These are phyloP conservation scores for Dryoscopus gambensis DNA, from an alignment of 2,113 vertebrate species.

Conservation along the genomic window DNA sequence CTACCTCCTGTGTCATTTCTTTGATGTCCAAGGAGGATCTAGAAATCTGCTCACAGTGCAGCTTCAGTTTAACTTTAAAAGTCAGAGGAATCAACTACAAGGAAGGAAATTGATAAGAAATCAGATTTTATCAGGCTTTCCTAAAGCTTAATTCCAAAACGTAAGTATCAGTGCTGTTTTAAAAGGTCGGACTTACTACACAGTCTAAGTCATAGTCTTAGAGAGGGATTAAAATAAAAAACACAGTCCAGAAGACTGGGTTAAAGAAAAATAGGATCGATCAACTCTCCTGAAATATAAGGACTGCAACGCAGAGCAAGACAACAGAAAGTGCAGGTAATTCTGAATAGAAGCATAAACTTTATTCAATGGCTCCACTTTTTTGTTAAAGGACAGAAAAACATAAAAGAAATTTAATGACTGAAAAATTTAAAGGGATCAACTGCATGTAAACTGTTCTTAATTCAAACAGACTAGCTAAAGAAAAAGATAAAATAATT, in stretches of 20 bases:
- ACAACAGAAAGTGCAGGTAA: not conserved
- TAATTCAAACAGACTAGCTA: not conserved
- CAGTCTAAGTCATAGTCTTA: not conserved
- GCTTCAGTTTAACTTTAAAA: not conserved
- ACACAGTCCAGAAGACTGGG: not conserved
- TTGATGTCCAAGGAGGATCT: not conserved
- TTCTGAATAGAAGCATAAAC: not conserved
- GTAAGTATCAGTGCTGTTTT: not conserved
- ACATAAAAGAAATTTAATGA: not conserved
- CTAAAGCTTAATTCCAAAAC: not conserved
- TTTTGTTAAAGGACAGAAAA: not conserved
- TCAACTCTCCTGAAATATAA: not conserved
- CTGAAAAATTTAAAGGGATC: not conserved
- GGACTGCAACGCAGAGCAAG: not conserved
- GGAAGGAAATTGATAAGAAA: not conserved
- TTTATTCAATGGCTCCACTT: not conserved
- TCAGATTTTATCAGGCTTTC: not conserved
- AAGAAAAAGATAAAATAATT: not conserved
- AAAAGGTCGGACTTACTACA: not conserved
- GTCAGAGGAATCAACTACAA: not conserved
- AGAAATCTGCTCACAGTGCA: not conserved
- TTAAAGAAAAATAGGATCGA: not conserved
- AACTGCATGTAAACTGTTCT: not conserved
- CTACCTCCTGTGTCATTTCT: not conserved
- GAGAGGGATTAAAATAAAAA: not conserved